These are phyloP conservation scores for Seriola aureovittata DNA, from an alignment of 2,113 vertebrate species.

Conservation along the genomic window DNA sequence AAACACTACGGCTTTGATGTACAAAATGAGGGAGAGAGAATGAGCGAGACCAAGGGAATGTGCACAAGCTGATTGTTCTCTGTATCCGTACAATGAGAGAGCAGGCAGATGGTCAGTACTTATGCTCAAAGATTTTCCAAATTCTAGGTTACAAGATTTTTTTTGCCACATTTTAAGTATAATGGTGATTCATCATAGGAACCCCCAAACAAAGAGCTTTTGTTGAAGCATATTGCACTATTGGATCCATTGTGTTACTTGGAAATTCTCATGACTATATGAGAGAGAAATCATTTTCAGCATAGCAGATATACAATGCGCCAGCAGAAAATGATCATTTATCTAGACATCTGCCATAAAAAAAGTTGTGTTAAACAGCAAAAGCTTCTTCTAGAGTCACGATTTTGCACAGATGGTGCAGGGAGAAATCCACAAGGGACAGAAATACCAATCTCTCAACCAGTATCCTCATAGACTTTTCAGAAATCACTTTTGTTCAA, in stretches of 20 bases:
- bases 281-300: not conserved
- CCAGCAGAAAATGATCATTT: not conserved
- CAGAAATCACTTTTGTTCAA: not conserved
- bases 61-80: slow-evolving; percentile 40
- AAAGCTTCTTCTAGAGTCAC: not conserved
- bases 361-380: not conserved
- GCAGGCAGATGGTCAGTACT: slow-evolving; percentile 28
- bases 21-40: slow-evolving; percentile 40
- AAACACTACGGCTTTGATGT: slow-evolving; percentile 64
- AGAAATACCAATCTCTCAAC: not conserved
- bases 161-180: not conserved
- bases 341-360: not conserved
- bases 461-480: not conserved
- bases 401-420: not conserved
- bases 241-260: not conserved
- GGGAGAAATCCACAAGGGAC: not conserved
- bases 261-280: not conserved
- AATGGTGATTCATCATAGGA: not conserved
- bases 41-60: slow-evolving; percentile 20
- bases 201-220: not conserved
- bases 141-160: slow-evolving; percentile 5
- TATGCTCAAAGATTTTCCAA: not conserved
- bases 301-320: not conserved
- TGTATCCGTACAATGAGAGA: not conserved
- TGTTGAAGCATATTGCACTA: not conserved